Evolutionary conservation across 2,113 vertebrate genomes (phyloP).

Genomic region (Hystrix cristata): DNA sequence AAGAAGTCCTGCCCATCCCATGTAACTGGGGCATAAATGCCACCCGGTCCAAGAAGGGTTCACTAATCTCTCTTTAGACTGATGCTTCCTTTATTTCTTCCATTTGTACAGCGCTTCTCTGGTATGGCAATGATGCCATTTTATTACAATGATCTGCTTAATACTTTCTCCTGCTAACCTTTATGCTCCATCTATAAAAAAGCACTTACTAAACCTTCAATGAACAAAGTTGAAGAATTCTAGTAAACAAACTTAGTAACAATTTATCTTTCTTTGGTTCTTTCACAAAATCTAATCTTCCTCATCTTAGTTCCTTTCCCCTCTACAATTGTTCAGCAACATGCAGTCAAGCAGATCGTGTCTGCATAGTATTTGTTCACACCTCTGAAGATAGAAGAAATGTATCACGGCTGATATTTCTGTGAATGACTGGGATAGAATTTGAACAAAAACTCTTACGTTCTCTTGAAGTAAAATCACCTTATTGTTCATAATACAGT

Average conservation of each 20-base stretch:
- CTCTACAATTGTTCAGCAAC: background rate
- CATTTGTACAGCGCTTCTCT: background rate
- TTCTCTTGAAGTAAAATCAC: conserved; percentile 78
- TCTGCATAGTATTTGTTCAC: conserved; percentile 50
- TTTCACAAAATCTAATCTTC: background rate
- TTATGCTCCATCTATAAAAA: background rate
- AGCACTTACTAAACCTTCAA: background rate
- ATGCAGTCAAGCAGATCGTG: background rate
- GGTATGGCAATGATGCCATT: background rate
- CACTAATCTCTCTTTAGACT: background rate
- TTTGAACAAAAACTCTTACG: conserved; percentile 52
- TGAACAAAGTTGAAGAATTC: background rate
- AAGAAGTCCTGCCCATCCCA: background rate
- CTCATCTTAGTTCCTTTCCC: background rate
- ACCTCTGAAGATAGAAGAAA: conserved; percentile 43
- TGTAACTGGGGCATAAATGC: background rate
- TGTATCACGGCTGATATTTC: conserved; percentile 23
- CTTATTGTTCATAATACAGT: conserved; percentile 77
- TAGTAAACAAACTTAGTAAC: conserved; percentile 31
- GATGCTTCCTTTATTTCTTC: background rate
- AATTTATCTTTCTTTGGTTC: conserved; percentile 35
- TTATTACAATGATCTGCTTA: background rate
- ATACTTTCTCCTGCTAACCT: background rate
- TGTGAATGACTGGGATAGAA: conserved; percentile 58
- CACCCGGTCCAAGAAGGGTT: background rate